Evolutionary conservation across 2,797 vertebrate species (phyloP).

Genomic region (Spinibarbus caldwelli): DNA sequence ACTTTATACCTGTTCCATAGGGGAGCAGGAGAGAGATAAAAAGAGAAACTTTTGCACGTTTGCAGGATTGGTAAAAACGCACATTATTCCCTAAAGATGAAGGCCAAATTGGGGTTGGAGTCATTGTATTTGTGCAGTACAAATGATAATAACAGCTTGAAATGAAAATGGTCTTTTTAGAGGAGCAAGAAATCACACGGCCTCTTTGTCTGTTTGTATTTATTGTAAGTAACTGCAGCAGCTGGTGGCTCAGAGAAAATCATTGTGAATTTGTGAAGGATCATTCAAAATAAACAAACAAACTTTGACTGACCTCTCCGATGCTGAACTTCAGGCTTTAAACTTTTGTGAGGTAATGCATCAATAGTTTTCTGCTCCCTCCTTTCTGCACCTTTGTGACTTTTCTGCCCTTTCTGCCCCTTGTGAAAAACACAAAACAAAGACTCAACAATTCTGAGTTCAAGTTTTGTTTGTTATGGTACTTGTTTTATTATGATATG

Average conservation of each 20-base stretch:
- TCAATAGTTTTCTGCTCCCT: neutral
- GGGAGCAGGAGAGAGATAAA: neutral
- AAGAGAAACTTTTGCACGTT: neutral
- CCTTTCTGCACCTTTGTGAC: neutral
- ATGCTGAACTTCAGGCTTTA: neutral
- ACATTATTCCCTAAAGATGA: slow-evolving; percentile 28
- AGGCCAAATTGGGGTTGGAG: slow-evolving; percentile 16
- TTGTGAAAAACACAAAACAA: neutral
- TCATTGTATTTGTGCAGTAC: neutral
- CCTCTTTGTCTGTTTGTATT: slow-evolving; percentile 51
- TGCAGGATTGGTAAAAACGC: neutral
- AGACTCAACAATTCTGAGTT: neutral
- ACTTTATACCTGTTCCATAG: neutral
- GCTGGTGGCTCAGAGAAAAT: slow-evolving; percentile 52
- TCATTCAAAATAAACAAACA: slow-evolving; percentile 53
- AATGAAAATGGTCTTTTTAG: slow-evolving; percentile 20
- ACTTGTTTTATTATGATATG: neutral
- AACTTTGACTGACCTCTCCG: slow-evolving; percentile 52
- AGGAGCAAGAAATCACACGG: slow-evolving; percentile 31
- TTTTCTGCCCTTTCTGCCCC: neutral
- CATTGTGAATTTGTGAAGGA: neutral
- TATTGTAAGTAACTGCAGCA: slow-evolving; percentile 67
- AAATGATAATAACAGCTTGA: slow-evolving; percentile 43
- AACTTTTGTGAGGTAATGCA: neutral
- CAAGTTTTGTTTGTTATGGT: neutral